Conservation (phyloP, 2,797 vertebrate species). For the Darevskia mixta region DNA sequence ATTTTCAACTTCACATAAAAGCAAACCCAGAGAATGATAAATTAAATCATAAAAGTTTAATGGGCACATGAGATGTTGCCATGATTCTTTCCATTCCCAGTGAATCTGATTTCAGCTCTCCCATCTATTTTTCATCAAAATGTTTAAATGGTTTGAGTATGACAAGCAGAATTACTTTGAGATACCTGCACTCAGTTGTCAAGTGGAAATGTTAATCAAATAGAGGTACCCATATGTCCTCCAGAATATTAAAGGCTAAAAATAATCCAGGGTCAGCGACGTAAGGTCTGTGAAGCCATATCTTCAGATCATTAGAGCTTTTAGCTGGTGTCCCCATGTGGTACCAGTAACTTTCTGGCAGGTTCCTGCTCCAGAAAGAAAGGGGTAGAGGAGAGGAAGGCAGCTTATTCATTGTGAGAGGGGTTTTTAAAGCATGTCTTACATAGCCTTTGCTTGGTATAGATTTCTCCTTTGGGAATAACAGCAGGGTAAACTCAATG, state of each 20-base stretch:
- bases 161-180: slow-evolving; percentile 65
- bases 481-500: too few relatives aligned
- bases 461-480: neutral
- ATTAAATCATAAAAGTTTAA: slow-evolving; percentile 67
- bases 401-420: neutral
- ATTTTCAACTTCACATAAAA: slow-evolving; percentile 60
- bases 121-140: slow-evolving; percentile 58
- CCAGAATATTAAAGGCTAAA: slow-evolving; percentile 50
- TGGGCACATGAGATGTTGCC: slow-evolving; percentile 50
- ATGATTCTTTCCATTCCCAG: slow-evolving; percentile 56
- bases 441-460: neutral
- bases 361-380: neutral
- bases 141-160: slow-evolving; percentile 63
- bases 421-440: neutral
- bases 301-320: neutral
- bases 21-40: slow-evolving; percentile 59
- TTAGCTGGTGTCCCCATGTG: neutral
- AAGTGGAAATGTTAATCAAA: slow-evolving; percentile 67
- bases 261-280: neutral
- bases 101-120: slow-evolving; percentile 61
- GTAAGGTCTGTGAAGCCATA: neutral
- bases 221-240: slow-evolving; percentile 43
- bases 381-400: neutral
- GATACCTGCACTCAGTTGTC: slow-evolving; percentile 34
- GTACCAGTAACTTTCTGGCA: neutral